Evolutionary conservation across 2,888 invertebrate genomes (phyloP), one percentile per base, ranked within the genome.

Genomic region (Amphipoea oculea): DNA sequence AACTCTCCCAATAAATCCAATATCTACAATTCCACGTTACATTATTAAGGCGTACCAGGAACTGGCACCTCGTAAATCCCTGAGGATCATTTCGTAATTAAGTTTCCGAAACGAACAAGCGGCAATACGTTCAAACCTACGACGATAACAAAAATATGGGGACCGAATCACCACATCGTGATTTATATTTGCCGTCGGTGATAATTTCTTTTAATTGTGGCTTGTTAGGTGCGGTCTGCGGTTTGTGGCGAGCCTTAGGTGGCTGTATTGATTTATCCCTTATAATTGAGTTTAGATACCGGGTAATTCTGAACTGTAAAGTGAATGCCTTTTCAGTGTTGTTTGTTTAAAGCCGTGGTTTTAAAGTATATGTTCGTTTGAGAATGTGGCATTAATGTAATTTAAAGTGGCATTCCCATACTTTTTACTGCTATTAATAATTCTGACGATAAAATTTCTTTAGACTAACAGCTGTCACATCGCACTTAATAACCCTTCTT

Each of bases 11-110:
- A 86, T 85, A 76, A 83, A 81, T 82, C 81, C 72, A 81, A 85
- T 84, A 83, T 82, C 81, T 73, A 76, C 86, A 73, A 85, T 84
- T 85, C 70, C 72, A 63, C 66, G 76, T 79, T 77, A 88, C 87
- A 89, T 84, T 88, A 89, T 81, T 84, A 76, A 82, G 83, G 84
- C 82, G 87, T 86, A 81, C 76, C 82, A 75, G 76, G 76, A 82
- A 86, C 73, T 82, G 83, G 77, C 85, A 85, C 83, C 78, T 81
- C 82, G 81, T 80, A 81, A 90, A 89, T 90, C 90, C 89, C 87
- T 7, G 9, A 81, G 89, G 90, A 90, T 86, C 80, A 85, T 86
- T 86, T 85, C 85, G 81, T 90, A 90, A 90, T 90, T 90, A 88
- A 89, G 89, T 89, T 90, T 86, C 85, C 80, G 78, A 87, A 83